A percentile compares a stretch with the other conserved stretches of the same genome.
Conservation (phyloP, 2,797 vertebrate species). For the Bufotes viridis region DNA sequence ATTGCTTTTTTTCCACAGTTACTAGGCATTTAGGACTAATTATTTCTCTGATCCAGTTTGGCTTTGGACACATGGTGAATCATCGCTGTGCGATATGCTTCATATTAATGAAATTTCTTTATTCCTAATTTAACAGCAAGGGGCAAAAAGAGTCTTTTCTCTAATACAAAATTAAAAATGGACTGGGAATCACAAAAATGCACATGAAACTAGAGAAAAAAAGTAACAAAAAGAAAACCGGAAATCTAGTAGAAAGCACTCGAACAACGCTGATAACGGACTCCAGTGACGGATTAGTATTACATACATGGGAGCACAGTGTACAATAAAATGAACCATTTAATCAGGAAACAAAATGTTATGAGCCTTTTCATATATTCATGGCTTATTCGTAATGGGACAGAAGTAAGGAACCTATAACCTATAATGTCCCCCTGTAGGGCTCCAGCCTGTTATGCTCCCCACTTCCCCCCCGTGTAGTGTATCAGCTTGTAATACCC, state of each 20-base stretch:
- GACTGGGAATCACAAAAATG: not conserved
- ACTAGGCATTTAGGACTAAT: slow-evolving; percentile 80
- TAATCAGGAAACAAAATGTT: slow-evolving; percentile 16
- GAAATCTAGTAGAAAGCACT: not conserved
- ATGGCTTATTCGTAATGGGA: not conserved
- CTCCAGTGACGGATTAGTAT: slow-evolving; percentile 2
- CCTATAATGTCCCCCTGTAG: too few relatives aligned
- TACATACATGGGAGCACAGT: slow-evolving; percentile 7
- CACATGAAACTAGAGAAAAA: not conserved
- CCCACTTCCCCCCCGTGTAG: too few relatives aligned
- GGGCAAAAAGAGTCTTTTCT: slow-evolving; percentile 67
- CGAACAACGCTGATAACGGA: not conserved
- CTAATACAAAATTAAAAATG: slow-evolving; percentile 70
- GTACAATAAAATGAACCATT: slow-evolving; percentile 27
- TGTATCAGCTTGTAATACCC: too few relatives aligned
- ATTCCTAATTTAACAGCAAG: slow-evolving; percentile 72
- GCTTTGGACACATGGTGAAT: slow-evolving; percentile 84
- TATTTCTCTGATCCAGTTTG: slow-evolving; percentile 78
- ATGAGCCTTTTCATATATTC: slow-evolving; percentile 8
- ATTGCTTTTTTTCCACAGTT: slow-evolving; percentile 73
- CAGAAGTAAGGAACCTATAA: not conserved
- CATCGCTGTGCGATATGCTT: slow-evolving; percentile 78
- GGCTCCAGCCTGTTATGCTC: too few relatives aligned
- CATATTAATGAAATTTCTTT: slow-evolving; percentile 73
- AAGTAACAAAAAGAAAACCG: not conserved